Evolutionary conservation across 2,797 vertebrate genomes (phyloP).

Genomic region (Gila robusta): DNA sequence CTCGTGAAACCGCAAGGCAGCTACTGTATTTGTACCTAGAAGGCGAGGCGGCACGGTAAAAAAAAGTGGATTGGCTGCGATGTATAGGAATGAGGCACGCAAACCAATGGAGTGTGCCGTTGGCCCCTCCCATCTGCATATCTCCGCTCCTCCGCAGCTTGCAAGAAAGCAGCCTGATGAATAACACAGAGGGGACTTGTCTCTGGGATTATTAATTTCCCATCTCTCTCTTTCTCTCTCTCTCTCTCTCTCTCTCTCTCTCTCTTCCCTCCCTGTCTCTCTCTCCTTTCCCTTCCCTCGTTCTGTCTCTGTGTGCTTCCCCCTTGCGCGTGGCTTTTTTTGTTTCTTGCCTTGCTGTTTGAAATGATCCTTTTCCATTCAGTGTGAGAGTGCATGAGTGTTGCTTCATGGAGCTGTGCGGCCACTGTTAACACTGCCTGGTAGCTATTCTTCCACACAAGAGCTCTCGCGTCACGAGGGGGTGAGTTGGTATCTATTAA

Average conservation of each 20-base stretch:
- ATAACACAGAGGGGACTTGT: constrained; percentile 85
- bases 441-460: constrained; percentile 76
- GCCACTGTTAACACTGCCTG: constrained; percentile 72
- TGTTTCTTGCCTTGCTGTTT: constrained; percentile 56
- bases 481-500: constrained; percentile 83
- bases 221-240: constrained; percentile 75
- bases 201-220: constrained; percentile 91
- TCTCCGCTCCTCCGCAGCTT: constrained; percentile 77
- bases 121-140: constrained; percentile 81
- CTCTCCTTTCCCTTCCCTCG: constrained; percentile 10
- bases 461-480: constrained; percentile 79
- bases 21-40: constrained; percentile 79
- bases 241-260: constrained; percentile 57
- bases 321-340: constrained; percentile 67
- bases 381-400: constrained; percentile 57
- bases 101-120: constrained; percentile 78
- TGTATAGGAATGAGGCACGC: constrained; percentile 78
- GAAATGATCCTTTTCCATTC: constrained; percentile 58
- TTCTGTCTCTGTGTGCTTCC: constrained; percentile 53
- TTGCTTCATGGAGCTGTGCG: constrained; percentile 80
- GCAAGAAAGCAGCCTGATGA: constrained; percentile 84
- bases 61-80: constrained; percentile 81
- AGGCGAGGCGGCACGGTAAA: constrained; percentile 60
- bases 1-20: constrained; percentile 79
- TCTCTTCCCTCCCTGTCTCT: not conserved